These are phyloP conservation scores for Dendroctonus valens DNA, from an alignment of 1,140 invertebrate genomes.

Conservation along the genomic window DNA sequence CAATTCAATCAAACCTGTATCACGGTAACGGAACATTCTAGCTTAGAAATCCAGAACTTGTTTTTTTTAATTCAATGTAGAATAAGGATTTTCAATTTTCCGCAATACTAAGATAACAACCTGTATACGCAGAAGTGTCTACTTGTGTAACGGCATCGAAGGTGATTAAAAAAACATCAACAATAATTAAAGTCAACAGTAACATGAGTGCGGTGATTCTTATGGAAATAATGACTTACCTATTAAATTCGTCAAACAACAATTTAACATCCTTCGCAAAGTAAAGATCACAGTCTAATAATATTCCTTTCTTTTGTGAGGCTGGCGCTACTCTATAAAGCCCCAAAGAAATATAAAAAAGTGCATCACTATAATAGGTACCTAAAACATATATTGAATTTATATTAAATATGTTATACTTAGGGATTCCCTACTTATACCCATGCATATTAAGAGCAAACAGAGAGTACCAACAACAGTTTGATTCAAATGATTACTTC, in stretches of 20 bases:
- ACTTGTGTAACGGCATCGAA: no score
- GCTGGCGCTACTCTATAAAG: slow-evolving; percentile 68
- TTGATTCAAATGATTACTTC: no score
- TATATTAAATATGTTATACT: slow-evolving; percentile 8
- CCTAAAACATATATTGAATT: slow-evolving; percentile 51
- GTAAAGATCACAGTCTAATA: slow-evolving; percentile 80
- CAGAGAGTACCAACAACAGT: no score
- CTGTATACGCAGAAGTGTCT: no score
- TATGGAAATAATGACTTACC: slow-evolving; percentile 51
- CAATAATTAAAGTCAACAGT: background rate
- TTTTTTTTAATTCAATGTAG: no score
- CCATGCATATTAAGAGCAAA: no score
- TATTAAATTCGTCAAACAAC: slow-evolving; percentile 68
- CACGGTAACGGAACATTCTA: no score
- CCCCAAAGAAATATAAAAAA: slow-evolving; percentile 80
- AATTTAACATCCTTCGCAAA: slow-evolving; percentile 69
- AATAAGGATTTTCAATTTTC: no score
- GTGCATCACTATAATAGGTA: slow-evolving; percentile 77
- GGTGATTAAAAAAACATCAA: no score
- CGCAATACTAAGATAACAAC: no score
- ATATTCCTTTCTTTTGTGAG: slow-evolving; percentile 62
- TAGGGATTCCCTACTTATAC: background rate
- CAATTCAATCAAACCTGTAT: no score
- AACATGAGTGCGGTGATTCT: background rate
- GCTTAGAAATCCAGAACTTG: no score